phyloP scores from a whole-genome alignment of 2,113 vertebrate species.

The Acrocephalus kingi region DNA sequence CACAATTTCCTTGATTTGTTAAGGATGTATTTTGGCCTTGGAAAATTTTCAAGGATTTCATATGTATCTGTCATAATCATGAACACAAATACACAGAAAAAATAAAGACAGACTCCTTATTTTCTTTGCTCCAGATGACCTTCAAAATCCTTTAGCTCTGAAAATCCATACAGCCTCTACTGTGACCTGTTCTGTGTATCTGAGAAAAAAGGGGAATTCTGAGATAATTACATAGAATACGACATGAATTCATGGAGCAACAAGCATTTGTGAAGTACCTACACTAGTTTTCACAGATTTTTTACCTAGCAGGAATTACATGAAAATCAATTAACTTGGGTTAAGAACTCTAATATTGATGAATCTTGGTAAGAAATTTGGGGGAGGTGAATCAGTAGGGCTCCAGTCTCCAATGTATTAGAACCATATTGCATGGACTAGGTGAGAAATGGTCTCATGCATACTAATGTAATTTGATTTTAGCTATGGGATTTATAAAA shows the following conservation, averaged over 20 bases:
- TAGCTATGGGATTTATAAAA: slow-evolving; percentile 31
- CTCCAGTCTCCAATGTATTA: not conserved
- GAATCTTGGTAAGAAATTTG: slow-evolving; percentile 5
- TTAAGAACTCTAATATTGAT: slow-evolving; percentile 1
- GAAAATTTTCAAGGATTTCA: not conserved
- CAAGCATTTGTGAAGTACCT: not conserved
- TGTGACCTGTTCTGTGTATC: not conserved
- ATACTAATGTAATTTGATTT: slow-evolving; percentile 32
- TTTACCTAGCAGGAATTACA: not conserved
- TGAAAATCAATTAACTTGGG: slow-evolving; percentile 15
- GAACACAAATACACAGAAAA: not conserved
- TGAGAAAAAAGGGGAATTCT: not conserved
- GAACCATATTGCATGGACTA: not conserved
- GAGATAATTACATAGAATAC: not conserved
- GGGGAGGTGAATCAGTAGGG: not conserved
- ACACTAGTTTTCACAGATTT: not conserved
- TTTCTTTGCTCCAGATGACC: not conserved
- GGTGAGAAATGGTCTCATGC: not conserved
- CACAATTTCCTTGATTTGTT: not conserved
- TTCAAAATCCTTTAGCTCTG: not conserved
- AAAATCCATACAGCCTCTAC: not conserved
- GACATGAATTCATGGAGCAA: not conserved
- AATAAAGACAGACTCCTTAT: not conserved
- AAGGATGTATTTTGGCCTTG: not conserved
- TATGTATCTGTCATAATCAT: not conserved